Percentiles rank a stretch among this genome's conserved stretches.
Evolutionary conservation across 1,140 invertebrate species (phyloP).

Genomic region (Medauroidea extradentata): DNA sequence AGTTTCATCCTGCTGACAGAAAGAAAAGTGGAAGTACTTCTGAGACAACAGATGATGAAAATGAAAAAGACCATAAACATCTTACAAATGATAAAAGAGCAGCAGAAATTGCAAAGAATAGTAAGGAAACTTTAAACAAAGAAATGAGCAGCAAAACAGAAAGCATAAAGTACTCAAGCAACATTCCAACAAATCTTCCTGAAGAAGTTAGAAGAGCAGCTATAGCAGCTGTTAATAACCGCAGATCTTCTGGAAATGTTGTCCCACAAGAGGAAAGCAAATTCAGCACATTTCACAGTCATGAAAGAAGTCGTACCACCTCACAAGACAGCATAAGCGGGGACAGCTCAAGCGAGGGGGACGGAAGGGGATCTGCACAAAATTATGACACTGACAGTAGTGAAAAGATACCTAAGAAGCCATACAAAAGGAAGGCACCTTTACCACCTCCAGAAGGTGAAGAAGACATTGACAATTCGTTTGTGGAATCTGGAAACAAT

Average conservation of each 20-base stretch:
- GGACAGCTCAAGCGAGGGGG: conserved; percentile 31
- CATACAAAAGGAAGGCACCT: conserved; percentile 65
- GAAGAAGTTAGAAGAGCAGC: conserved; percentile 66
- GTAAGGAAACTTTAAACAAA: not conserved
- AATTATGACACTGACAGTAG: conserved; percentile 1
- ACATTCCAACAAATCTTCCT: conserved; percentile 47
- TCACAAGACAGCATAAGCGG: conserved; percentile 4
- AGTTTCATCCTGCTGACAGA: conserved; percentile 5
- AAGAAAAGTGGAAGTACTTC: conserved; percentile 1
- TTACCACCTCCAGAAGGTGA: conserved; percentile 49
- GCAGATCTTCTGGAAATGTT: conserved; percentile 28
- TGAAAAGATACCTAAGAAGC: conserved; percentile 42
- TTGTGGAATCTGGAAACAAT: not conserved
- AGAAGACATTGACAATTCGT: not conserved
- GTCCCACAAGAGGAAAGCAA: conserved; percentile 7
- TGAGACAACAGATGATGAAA: not conserved
- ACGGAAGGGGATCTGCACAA: conserved; percentile 15
- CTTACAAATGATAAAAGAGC: not conserved
- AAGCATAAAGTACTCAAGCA: not conserved
- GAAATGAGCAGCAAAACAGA: too few species aligned
- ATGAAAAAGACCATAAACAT: not conserved
- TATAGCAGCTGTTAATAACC: conserved; percentile 59
- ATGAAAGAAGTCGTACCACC: conserved; percentile 15
- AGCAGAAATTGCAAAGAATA: not conserved
- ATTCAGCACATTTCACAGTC: conserved; percentile 5